A percentile compares a stretch with the other conserved stretches of the same genome.
These are phyloP conservation scores for Drosophila jambulina DNA, from an alignment of 1,140 invertebrate genomes.

Conservation along the genomic window DNA sequence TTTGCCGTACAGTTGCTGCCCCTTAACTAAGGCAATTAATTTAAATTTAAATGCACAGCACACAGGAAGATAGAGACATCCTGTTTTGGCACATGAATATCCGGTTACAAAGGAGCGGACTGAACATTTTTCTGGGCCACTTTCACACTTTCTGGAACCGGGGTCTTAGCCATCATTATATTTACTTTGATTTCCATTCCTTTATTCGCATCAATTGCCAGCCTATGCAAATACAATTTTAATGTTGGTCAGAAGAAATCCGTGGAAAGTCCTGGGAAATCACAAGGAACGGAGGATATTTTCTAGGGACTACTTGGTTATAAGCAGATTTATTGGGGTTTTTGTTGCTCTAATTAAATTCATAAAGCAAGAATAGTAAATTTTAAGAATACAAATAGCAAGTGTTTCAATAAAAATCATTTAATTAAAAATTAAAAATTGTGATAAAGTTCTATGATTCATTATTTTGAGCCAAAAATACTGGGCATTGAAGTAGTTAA, in stretches of 20 bases:
- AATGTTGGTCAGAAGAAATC: constrained; percentile 10
- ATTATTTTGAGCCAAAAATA: no score
- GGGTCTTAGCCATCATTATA: constrained; percentile 7
- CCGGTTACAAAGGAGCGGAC: constrained; percentile 47
- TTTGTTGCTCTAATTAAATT: no score
- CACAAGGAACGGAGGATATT: constrained; percentile 1
- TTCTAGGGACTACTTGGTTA: not conserved
- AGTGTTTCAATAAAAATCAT: no score
- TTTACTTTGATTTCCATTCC: constrained; percentile 16
- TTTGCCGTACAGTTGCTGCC: constrained; percentile 17
- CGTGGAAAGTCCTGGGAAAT: constrained; percentile 13
- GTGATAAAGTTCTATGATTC: no score
- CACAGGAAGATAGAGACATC: constrained; percentile 10
- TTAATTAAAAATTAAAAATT: no score
- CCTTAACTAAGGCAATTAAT: constrained; percentile 38
- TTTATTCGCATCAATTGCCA: constrained; percentile 50
- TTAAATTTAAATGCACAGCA: constrained; percentile 43
- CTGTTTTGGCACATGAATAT: constrained; percentile 56
- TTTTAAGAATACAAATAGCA: no score
- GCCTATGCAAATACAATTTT: constrained; percentile 59
- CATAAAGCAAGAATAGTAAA: no score
- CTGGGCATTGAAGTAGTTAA: no score
- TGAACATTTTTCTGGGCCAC: constrained; percentile 12
- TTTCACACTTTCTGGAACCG: not conserved
- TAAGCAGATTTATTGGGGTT: no score